Evolutionary conservation across 2,113 vertebrate genomes (phyloP).

Genomic region (Hippocampus mohnikei): DNA sequence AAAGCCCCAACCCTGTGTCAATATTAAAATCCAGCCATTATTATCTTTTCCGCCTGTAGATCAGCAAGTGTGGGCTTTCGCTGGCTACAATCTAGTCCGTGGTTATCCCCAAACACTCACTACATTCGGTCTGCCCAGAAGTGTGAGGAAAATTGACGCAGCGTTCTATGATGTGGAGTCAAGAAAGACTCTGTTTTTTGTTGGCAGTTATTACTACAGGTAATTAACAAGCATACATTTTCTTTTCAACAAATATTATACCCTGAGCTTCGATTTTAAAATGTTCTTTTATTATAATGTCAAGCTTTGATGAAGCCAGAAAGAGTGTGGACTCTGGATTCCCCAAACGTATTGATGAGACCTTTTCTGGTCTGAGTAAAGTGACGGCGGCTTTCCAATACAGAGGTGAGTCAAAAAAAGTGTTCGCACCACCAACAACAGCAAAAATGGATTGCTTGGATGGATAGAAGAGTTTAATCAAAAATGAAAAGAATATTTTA

Average conservation of each 20-base stretch:
- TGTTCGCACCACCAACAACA: not conserved
- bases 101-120: conserved; percentile 31
- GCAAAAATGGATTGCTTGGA: no score
- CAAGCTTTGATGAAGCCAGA: conserved; percentile 76
- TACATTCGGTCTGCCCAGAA: conserved; percentile 31
- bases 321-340: conserved; percentile 72
- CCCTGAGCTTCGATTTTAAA: not conserved
- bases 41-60: conserved; percentile 10
- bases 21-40: not conserved
- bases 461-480: not conserved
- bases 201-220: conserved; percentile 31
- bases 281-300: conserved; percentile 54
- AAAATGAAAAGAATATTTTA: not conserved
- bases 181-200: conserved; percentile 35
- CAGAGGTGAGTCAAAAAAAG: conserved; percentile 59
- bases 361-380: conserved; percentile 68
- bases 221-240: not conserved
- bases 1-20: not conserved
- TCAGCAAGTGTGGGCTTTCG: conserved; percentile 35
- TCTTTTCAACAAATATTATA: not conserved
- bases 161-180: conserved; percentile 22
- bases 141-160: conserved; percentile 33
- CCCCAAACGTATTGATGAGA: conserved; percentile 63
- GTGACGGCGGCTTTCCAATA: conserved; percentile 78
- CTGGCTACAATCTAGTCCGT: not conserved